Conservation (phyloP, 2,888 invertebrate genomes). For the Apamea monoglypha region DNA sequence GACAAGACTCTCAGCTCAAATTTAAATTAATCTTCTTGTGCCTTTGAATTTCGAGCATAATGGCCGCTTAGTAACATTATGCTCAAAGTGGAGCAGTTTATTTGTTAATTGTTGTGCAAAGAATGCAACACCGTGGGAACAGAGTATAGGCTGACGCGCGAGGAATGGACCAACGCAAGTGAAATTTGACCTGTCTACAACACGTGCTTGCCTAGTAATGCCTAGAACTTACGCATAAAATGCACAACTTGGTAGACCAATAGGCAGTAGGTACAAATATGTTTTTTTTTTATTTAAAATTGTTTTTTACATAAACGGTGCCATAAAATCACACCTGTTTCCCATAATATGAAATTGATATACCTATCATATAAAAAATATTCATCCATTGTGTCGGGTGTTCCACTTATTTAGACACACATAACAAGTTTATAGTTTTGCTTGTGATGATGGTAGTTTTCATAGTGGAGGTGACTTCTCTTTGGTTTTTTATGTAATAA, state of each 20-base stretch:
- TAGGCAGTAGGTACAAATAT: neutral
- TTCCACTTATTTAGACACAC: slow-evolving; percentile 19
- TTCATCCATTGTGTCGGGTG: slow-evolving; percentile 29
- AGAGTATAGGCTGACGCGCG: slow-evolving; percentile 65
- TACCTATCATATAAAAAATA: neutral
- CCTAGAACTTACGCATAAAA: slow-evolving; percentile 48
- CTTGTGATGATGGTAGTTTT: neutral
- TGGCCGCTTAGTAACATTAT: slow-evolving; percentile 42
- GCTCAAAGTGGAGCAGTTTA: slow-evolving; percentile 57
- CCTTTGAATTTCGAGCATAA: slow-evolving; percentile 41
- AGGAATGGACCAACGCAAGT: slow-evolving; percentile 67
- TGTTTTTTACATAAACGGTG: neutral
- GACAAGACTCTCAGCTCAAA: slow-evolving; percentile 32
- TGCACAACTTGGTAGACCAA: slow-evolving; percentile 23
- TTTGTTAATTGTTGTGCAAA: slow-evolving; percentile 66
- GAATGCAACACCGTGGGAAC: slow-evolving; percentile 75
- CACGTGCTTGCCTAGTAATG: slow-evolving; percentile 58
- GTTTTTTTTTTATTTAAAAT: neutral
- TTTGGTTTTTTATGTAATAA: neutral
- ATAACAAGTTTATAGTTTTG: slow-evolving; percentile 1
- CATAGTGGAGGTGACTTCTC: neutral
- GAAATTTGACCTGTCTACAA: slow-evolving; percentile 71
- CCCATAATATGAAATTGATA: neutral
- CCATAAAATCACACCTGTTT: slow-evolving; percentile 18
- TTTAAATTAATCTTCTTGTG: slow-evolving; percentile 36